These are phyloP conservation scores for Campoletis raptor DNA, from an alignment of 2,888 invertebrate species.

Conservation along the genomic window DNA sequence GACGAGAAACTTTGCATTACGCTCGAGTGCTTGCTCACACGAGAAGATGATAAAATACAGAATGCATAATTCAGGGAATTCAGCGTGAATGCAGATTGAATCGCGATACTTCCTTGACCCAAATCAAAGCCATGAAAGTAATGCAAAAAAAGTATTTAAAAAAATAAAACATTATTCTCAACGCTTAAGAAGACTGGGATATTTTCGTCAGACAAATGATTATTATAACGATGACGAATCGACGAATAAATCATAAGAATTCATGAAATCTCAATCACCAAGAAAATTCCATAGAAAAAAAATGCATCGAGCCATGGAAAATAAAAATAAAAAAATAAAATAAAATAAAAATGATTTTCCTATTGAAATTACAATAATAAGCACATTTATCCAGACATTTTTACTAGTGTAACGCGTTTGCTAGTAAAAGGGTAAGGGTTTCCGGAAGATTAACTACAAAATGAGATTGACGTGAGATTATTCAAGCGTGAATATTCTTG, in stretches of 20 bases:
- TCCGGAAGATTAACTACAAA: slow-evolving; percentile 32
- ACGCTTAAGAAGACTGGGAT: background rate
- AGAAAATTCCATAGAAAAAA: background rate
- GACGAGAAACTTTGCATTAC: slow-evolving; percentile 57
- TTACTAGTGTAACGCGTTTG: background rate
- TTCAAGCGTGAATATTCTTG: slow-evolving; percentile 42
- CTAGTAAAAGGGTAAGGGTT: background rate
- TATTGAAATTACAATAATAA: background rate
- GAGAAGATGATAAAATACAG: slow-evolving; percentile 55
- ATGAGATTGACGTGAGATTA: slow-evolving; percentile 46
- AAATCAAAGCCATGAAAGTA: slow-evolving; percentile 14
- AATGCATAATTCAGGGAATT: slow-evolving; percentile 63
- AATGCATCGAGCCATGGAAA: background rate
- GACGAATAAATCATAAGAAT: slow-evolving; percentile 1
- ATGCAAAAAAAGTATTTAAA: background rate
- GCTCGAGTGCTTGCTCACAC: slow-evolving; percentile 57
- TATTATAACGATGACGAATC: slow-evolving; percentile 1
- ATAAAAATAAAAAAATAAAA: background rate
- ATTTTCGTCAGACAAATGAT: background rate
- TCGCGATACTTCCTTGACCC: slow-evolving; percentile 57
- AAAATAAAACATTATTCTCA: background rate
- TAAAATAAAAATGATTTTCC: background rate
- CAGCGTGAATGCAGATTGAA: slow-evolving; percentile 57
- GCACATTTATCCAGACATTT: too few relatives aligned
- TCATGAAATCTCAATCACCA: background rate